Conservation (phyloP, 1,140 invertebrate genomes). For the Thereuonema tuberculata region DNA sequence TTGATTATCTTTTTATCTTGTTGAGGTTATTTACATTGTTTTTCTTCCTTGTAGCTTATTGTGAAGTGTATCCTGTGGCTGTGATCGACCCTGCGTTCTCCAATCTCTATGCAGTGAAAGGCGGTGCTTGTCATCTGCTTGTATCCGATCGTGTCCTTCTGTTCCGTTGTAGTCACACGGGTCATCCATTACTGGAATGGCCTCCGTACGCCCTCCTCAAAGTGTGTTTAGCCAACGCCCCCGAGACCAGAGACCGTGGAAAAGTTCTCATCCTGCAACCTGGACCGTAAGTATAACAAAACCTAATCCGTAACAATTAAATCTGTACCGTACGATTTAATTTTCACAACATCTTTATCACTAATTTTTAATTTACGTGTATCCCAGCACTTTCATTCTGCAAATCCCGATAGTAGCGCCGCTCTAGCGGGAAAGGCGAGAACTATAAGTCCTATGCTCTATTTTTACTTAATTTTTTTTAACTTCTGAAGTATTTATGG, state of each 20-base stretch:
- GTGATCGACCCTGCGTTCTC: neutral
- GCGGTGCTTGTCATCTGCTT: neutral
- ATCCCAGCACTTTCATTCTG: too few species aligned
- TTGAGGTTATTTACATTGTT: slow-evolving; percentile 1
- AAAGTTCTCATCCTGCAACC: slow-evolving; percentile 1
- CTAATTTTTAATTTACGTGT: too few species aligned
- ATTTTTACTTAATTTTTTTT: neutral
- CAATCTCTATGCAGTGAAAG: neutral
- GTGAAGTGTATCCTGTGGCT: neutral
- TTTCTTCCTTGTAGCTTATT: neutral
- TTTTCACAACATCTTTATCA: too few species aligned
- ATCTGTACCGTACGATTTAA: too few species aligned
- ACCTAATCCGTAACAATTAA: too few species aligned
- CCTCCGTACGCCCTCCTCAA: neutral
- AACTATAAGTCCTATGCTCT: neutral
- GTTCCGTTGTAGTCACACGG: neutral
- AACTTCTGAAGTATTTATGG: neutral
- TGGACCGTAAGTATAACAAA: slow-evolving; percentile 4
- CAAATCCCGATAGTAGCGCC: too few species aligned
- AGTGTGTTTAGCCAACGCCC: neutral
- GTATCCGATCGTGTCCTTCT: neutral
- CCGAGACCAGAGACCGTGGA: neutral
- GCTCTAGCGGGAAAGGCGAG: too few species aligned
- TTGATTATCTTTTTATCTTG: too few species aligned
- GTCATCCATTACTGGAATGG: slow-evolving; percentile 2